Base-by-base conservation (phyloP, 1,140 invertebrate genomes). In the Drosophila yakuba region DNA sequence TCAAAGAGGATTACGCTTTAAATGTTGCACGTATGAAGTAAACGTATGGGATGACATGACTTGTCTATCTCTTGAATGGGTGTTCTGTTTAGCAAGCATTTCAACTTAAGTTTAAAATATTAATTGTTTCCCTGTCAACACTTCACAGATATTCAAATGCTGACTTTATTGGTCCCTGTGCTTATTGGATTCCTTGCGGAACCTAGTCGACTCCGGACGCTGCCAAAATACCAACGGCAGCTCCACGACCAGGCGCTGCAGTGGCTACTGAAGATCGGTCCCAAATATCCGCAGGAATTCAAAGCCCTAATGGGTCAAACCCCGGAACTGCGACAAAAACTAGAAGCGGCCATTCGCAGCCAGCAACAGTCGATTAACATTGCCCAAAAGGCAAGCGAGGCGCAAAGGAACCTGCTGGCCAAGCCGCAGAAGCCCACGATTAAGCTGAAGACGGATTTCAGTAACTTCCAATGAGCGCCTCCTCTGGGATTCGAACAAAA, bases 391-490 rank as follows among this genome's bases (percentile, higher is more conserved):
- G 91, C 76, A 81, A 93, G 91, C 66, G 91, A 92, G 47, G 93
- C 93, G 68, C 91, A 91, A 44, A 75, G 74, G 17, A 86, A 59
- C 80, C 92, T 93, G 44, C 90, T 93, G 51, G 93, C 90, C 32
- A 78, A 92, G 64, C 94, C 93, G 55, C 95, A 95, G 80, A 94
- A 95, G 67, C 96, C 97, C 52, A 96, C 97, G 10, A 99, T 99
- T 81, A 97, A 98, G 93, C 94, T 99, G 47, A 99, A 98, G 94
- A 99, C 97, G 15, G 97, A 98, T 93, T 99, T 99, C 92, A 98
- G 97, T 80, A 98, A 99, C 93, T 99, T 98, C 54, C 91, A 92
- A 63, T 92, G 73, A 78, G 61, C 32, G 25, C 11, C 28, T 2
- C 25, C 48, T 15, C 48, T 14, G 17, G 52, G 36, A 67, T 20